phyloP scores from a whole-genome alignment of 2,113 vertebrate species.

The Regulus satrapa region DNA sequence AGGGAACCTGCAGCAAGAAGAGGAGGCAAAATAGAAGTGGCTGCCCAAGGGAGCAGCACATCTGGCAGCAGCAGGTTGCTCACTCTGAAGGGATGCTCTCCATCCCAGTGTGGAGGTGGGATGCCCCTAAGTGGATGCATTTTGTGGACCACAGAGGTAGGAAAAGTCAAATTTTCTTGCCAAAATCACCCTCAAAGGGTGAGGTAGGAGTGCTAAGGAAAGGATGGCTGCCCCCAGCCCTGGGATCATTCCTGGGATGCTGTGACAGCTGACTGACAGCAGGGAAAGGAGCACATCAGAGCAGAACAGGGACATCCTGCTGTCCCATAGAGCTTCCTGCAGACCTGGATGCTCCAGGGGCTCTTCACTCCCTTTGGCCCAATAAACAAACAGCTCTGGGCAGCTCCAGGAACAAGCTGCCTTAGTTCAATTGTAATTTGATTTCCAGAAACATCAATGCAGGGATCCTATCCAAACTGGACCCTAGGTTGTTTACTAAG shows the following conservation, averaged over 20 bases:
- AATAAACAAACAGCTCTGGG: background rate
- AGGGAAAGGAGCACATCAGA: background rate
- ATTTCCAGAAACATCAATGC: background rate
- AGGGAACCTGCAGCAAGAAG: background rate
- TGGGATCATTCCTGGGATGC: background rate
- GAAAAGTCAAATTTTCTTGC: background rate
- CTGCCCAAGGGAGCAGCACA: background rate
- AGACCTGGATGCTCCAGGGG: background rate
- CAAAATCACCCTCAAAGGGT: background rate
- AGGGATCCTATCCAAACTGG: background rate
- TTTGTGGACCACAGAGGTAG: background rate
- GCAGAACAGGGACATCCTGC: background rate
- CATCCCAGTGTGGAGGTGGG: fast-evolving
- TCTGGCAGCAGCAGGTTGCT: background rate
- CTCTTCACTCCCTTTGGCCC: background rate
- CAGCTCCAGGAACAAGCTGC: background rate
- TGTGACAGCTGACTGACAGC: background rate
- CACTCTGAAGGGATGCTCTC: background rate
- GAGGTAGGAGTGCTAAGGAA: background rate
- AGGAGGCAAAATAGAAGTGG: background rate
- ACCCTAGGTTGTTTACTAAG: background rate
- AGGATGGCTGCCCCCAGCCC: background rate
- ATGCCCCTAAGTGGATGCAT: background rate
- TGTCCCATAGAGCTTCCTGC: background rate
- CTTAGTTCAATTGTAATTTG: background rate